A percentile compares a stretch with the other conserved stretches of the same genome.
Evolutionary conservation across 2,113 vertebrate species (phyloP).

Genomic region (Thamnaconus septentrionalis): DNA sequence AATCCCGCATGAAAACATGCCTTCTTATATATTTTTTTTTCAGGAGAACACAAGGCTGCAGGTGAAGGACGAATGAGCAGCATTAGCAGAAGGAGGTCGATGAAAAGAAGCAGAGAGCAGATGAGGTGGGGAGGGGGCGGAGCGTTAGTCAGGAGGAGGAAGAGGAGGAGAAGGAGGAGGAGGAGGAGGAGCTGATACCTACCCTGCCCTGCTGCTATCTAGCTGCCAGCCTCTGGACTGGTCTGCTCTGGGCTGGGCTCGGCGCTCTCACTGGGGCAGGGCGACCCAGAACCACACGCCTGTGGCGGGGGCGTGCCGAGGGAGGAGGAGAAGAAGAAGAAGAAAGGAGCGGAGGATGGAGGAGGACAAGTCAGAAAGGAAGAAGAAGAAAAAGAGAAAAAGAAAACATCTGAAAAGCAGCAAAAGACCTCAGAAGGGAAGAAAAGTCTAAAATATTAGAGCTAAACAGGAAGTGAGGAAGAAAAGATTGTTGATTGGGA

Average conservation of each 20-base stretch:
- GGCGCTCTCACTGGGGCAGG: conserved; percentile 92
- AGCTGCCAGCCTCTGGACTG: conserved; percentile 98
- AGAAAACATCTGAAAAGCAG: conserved; percentile 40
- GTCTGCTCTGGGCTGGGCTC: conserved; percentile 91
- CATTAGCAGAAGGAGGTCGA: background rate
- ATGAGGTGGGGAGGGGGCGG: background rate
- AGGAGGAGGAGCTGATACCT: conserved; percentile 78
- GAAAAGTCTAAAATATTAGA: conserved; percentile 11
- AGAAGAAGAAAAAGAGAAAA: conserved; percentile 32
- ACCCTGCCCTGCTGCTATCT: conserved; percentile 97
- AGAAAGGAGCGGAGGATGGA: background rate
- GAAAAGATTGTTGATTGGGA: conserved; percentile 25
- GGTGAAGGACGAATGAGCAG: conserved; percentile 4
- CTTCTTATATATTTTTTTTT: background rate
- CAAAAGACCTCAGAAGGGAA: background rate
- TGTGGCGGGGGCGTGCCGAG: conserved; percentile 57
- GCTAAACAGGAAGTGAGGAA: conserved; percentile 30
- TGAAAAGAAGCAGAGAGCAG: background rate
- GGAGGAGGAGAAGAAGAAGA: conserved; percentile 15
- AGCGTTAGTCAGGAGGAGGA: conserved; percentile 2
- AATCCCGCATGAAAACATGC: conserved; percentile 6
- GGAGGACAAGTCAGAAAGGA: background rate
- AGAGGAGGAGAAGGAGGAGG: conserved; percentile 12
- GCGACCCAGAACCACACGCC: conserved; percentile 96
- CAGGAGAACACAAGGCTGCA: conserved; percentile 25